Evolutionary conservation across 1,140 invertebrate species (phyloP).

Genomic region (Spodoptera frugiperda): DNA sequence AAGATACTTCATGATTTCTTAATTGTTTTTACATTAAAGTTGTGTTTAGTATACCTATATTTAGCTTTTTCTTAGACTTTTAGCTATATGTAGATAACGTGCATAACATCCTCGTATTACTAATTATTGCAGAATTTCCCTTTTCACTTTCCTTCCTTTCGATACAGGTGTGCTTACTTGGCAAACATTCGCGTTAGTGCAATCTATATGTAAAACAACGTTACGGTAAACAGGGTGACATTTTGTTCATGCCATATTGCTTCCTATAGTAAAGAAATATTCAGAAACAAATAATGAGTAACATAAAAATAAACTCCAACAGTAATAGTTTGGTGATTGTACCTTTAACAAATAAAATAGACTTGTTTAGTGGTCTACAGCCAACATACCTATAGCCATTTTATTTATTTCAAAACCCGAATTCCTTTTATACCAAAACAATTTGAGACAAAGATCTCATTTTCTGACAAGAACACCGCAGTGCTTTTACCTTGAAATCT

Average conservation of each 20-base stretch:
- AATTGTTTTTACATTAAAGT: no score
- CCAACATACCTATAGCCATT: no score
- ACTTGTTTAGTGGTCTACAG: no score
- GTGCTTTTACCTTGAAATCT: slow-evolving; percentile 27
- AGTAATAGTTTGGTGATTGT: no score
- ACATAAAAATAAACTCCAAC: no score
- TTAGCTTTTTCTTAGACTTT: background rate
- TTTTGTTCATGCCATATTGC: background rate
- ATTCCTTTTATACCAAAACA: background rate
- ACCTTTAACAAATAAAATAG: no score
- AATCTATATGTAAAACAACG: slow-evolving; percentile 26
- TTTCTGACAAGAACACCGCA: slow-evolving; percentile 36
- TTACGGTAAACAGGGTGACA: background rate
- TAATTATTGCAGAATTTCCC: background rate
- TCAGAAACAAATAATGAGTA: no score
- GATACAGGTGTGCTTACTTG: slow-evolving; percentile 6
- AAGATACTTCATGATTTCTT: no score
- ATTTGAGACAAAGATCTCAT: slow-evolving; percentile 34
- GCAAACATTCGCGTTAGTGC: background rate
- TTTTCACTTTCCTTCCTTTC: slow-evolving; percentile 19
- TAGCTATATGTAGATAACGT: background rate
- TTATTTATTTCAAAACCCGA: no score
- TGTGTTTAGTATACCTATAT: background rate
- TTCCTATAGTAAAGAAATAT: no score
- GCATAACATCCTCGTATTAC: background rate